Evolutionary conservation across 2,797 vertebrate species (phyloP).

Genomic region (Basileuterus tristriatus): DNA sequence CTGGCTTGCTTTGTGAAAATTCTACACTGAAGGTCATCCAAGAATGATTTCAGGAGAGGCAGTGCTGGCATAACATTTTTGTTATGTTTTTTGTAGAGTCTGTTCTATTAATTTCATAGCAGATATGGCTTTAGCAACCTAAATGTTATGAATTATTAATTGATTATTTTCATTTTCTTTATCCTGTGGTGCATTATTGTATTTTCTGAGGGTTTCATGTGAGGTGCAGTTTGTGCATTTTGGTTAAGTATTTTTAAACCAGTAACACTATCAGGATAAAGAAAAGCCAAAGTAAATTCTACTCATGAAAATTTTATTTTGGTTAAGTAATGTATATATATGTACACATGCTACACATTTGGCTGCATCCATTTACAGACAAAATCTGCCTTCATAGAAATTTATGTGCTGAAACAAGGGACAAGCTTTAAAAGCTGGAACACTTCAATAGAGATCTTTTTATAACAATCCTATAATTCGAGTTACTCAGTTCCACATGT

Average conservation of each 20-base stretch:
- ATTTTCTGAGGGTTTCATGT: neutral
- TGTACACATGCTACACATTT: neutral
- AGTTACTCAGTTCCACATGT: slow-evolving; percentile 20
- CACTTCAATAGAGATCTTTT: slow-evolving; percentile 8
- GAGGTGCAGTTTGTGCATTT: slow-evolving; percentile 1
- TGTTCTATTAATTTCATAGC: neutral
- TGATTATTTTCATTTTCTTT: neutral
- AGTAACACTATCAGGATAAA: neutral
- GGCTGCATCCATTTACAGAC: slow-evolving; percentile 16
- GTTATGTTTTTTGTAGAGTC: neutral
- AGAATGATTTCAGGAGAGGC: neutral
- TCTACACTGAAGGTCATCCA: neutral
- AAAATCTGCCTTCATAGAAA: slow-evolving; percentile 26
- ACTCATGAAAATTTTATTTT: slow-evolving; percentile 51
- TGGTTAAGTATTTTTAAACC: slow-evolving; percentile 28
- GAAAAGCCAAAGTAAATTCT: slow-evolving; percentile 45
- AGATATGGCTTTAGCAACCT: neutral
- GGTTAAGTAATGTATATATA: slow-evolving; percentile 20
- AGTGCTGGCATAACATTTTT: neutral
- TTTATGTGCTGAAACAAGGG: slow-evolving; percentile 22
- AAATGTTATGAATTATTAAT: slow-evolving; percentile 49
- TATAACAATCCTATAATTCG: neutral
- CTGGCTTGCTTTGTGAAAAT: slow-evolving; percentile 1
- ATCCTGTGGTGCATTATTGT: neutral
- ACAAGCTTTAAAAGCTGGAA: slow-evolving; percentile 37